Percentiles rank a stretch among this genome's conserved stretches.
phyloP scores from a whole-genome alignment of 2,113 vertebrate species.

The Antechinus stuartii region DNA sequence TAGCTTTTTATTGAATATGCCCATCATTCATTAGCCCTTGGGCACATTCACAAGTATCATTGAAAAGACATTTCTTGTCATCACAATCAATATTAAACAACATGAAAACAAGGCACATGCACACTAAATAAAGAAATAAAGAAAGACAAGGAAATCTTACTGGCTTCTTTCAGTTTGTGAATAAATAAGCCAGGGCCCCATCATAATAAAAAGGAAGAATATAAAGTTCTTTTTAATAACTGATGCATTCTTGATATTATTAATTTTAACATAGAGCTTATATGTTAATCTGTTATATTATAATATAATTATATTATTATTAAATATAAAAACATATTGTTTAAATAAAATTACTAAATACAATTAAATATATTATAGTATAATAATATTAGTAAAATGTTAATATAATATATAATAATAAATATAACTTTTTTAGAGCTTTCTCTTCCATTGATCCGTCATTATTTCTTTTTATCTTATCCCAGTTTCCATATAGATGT shows the following conservation, averaged over 20 bases:
- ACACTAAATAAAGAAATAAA: not conserved
- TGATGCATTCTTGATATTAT: not conserved
- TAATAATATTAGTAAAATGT: too few species aligned
- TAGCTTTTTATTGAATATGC: not conserved
- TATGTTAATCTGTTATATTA: too few species aligned
- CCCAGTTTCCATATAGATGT: accelerated
- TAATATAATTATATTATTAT: too few species aligned
- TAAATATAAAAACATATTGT: too few species aligned
- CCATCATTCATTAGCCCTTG: not conserved
- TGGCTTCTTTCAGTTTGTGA: not conserved
- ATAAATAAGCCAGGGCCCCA: not conserved
- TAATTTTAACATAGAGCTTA: too few species aligned
- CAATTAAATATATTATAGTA: too few species aligned
- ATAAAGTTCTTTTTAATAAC: not conserved
- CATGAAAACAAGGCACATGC: not conserved
- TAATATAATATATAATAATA: too few species aligned
- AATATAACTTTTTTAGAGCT: not conserved
- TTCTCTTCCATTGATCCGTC: accelerated
- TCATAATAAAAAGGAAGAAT: not conserved
- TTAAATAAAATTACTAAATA: too few species aligned
- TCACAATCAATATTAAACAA: not conserved
- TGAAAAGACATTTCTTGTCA: not conserved
- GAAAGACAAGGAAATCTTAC: not conserved
- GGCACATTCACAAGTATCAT: not conserved
- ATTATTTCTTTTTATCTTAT: not conserved